Conservation (phyloP, 2,888 invertebrate genomes). For the Gymnocheta viridis region DNA sequence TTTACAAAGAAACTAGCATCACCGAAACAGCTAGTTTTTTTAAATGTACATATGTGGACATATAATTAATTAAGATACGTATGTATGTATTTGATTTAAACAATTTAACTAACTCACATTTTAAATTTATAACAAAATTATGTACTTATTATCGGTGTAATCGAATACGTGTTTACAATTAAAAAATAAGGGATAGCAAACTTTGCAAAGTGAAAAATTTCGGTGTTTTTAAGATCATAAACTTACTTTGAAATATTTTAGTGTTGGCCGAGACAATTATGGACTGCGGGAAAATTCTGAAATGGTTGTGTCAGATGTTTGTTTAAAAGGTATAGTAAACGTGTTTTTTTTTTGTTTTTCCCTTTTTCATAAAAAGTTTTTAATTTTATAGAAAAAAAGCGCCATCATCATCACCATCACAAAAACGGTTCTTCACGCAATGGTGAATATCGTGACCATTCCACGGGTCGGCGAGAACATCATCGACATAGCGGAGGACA, state of each 20-base stretch:
- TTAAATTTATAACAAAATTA: too few species aligned
- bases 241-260: constrained; percentile 61
- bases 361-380: constrained; percentile 12
- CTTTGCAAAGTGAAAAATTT: not conserved
- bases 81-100: too few species aligned
- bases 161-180: too few species aligned
- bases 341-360: too few species aligned
- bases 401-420: constrained; percentile 82
- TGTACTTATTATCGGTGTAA: too few species aligned
- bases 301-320: constrained; percentile 87
- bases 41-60: too few species aligned
- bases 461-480: constrained; percentile 80
- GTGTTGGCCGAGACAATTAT: constrained; percentile 80
- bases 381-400: constrained; percentile 79
- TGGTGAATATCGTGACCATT: constrained; percentile 81
- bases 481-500: constrained; percentile 81
- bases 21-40: too few species aligned
- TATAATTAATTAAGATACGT: too few species aligned
- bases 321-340: constrained; percentile 79
- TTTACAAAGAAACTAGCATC: too few species aligned
- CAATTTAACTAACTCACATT: too few species aligned
- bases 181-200: too few species aligned
- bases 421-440: constrained; percentile 80
- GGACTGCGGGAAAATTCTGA: constrained; percentile 89
- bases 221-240: not conserved